phyloP scores from a whole-genome alignment of 1,140 invertebrate species.

The Pseudomyrmex gracilis region DNA sequence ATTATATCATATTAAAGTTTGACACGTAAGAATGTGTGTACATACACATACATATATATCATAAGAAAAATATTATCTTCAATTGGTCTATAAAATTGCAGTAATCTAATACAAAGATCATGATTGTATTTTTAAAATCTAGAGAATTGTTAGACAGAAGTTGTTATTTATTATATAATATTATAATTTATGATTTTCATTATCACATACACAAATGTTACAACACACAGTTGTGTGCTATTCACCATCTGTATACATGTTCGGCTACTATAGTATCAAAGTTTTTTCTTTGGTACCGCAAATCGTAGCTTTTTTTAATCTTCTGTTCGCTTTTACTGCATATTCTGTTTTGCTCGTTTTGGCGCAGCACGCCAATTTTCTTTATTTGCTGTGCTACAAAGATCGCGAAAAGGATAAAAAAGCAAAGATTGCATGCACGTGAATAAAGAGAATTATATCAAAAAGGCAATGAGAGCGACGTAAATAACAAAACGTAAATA shows the following conservation, averaged over 20 bases:
- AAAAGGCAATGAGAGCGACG: constrained; percentile 58
- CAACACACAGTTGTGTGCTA: constrained; percentile 1
- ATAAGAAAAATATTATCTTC: no score
- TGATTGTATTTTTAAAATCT: constrained; percentile 12
- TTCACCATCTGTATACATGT: constrained; percentile 26
- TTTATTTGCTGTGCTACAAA: constrained; percentile 60
- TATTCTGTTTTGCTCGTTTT: constrained; percentile 65
- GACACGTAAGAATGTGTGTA: no score
- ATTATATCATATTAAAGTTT: no score
- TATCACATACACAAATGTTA: constrained; percentile 35
- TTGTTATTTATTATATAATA: constrained; percentile 24
- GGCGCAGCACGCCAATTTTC: constrained; percentile 61
- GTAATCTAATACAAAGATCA: neutral
- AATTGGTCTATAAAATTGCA: no score
- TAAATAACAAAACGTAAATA: constrained; percentile 18
- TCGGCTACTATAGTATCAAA: constrained; percentile 52
- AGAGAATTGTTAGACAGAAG: neutral
- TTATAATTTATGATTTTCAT: constrained; percentile 23
- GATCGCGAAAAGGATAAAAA: constrained; percentile 25
- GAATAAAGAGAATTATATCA: constrained; percentile 38
- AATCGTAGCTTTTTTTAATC: constrained; percentile 62
- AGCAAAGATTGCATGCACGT: constrained; percentile 39
- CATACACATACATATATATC: no score
- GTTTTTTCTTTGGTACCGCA: constrained; percentile 67
- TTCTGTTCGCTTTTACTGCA: constrained; percentile 68